Evolutionary conservation across 2,888 invertebrate species (phyloP), one percentile per base, ranked within the genome.

Genomic region (Eupsilia transversa): DNA sequence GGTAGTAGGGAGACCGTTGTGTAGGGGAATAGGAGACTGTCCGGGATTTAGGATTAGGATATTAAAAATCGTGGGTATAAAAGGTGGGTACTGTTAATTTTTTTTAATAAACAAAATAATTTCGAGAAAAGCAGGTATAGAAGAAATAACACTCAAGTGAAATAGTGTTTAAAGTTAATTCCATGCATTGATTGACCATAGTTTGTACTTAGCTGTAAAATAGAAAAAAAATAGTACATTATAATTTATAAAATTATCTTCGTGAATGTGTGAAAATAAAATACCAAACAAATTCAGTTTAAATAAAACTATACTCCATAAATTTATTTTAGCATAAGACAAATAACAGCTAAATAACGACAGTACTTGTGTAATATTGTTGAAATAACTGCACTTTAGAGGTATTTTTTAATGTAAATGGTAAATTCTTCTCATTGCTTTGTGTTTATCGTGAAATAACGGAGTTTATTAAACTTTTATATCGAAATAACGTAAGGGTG

Each of bases 1-100:
- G 46, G 72, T 60, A 9, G 71, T 83, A 65, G 74, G 83, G 88
- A 81, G 83, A 77, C 90, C 84, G 87, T 85, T 43, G 4, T 23
- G 1, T 49, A 9, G 5, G 27, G 20, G 27, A 61, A 14, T 20
- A 41, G 41, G 27, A 3, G 61, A 61, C 38, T 38, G 3, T 38
- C 60, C 35, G 35, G 35, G 60, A 60, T n/a, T 35, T 9, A 60
- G n/a, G 60, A 43, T n/a, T n/a, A n/a, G n/a, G n/a, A 43, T 43
- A 43, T 5, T 17, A 17, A 43, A 43, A 43, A 43, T 17, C 17
- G 17, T 43, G n/a, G n/a, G n/a, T n/a, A n/a, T n/a, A n/a, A n/a
- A n/a, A 43, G 1, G 43, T 43, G 17, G 5, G 14, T 43, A 14
- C 14, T 17, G 43, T 4, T 43, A 43, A 43, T 17, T 4, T 41